Base-by-base conservation (phyloP, 2,888 invertebrate genomes). In the Empis livida region DNA sequence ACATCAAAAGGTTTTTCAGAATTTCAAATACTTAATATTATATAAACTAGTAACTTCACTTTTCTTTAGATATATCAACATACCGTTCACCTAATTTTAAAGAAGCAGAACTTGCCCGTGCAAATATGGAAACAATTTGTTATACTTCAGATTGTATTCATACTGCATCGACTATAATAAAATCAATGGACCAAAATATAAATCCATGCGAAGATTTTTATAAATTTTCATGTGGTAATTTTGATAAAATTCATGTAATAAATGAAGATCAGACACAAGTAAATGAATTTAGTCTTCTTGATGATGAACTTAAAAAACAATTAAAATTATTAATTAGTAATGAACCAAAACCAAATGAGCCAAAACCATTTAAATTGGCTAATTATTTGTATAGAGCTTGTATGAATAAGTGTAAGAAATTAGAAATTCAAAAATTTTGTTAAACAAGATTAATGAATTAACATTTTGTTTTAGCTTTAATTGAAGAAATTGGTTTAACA, bases 201-300 rank as follows among this genome's bases (percentile, higher is more conserved):
- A 77, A 80, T 49, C 82, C 82, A 0, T 82, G 82, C 59, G 79
- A 82, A 54, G 79, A 82, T 59, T 82, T 83, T 61, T 82, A 82
- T 60, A 67, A 76, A 54, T 82, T 79, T 59, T 76, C 82, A 8
- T 83, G 82, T 57, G 82, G 82, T 2, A 75, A 73, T 45, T 83
- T 80, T 62, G 59, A 80, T 5, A 74, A 75, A 53, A 69, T 71
- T 10, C 78, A 76, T 1, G 71, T 71, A 45, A 82, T 83, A 48
- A 81, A 82, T 1, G 82, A 82, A 55, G 82, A 83, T 43, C 54
- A 58, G 47, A 51, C 55, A 5, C 50, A 53, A 11, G 58, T 58
- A 10, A 57, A 57, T 42, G 53, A 55, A 20, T 57, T 60, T 46
- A 55, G 56, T 11, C 47, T 57, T 13, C 55, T 59, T 41, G 55